A percentile compares a stretch with the other conserved stretches of the same genome.
phyloP scores from a whole-genome alignment of 2,113 vertebrate species.

The Pithys albifrons region DNA sequence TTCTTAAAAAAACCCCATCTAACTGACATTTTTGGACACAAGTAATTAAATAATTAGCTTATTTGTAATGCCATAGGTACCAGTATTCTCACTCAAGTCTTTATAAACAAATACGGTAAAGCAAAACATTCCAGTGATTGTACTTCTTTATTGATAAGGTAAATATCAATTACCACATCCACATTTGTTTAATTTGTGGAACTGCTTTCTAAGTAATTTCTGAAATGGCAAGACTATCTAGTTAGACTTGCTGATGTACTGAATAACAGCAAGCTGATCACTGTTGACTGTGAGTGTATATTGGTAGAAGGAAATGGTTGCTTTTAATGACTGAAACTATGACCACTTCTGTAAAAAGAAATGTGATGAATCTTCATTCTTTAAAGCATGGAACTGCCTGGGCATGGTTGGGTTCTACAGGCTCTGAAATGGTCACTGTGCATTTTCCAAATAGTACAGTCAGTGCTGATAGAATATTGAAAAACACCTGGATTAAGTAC shows the following conservation, averaged over 20 bases:
- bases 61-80: not conserved
- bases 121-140: not conserved
- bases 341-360: not conserved
- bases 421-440: not conserved
- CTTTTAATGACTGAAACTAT: not conserved
- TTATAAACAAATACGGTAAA: not conserved
- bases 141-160: not conserved
- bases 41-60: not conserved
- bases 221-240: not conserved
- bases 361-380: not conserved
- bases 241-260: not conserved
- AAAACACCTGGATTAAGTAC: not conserved
- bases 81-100: not conserved
- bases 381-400: not conserved
- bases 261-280: not conserved
- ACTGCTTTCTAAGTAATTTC: not conserved
- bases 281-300: not conserved
- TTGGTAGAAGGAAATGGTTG: not conserved
- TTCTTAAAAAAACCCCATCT: not conserved
- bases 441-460: not conserved
- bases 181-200: not conserved
- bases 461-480: rapidly evolving
- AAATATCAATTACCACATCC: not conserved
- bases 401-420: not conserved
- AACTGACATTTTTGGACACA: not conserved